Base-by-base conservation (phyloP, 2,888 invertebrate genomes). In the Terebella lapidaria region DNA sequence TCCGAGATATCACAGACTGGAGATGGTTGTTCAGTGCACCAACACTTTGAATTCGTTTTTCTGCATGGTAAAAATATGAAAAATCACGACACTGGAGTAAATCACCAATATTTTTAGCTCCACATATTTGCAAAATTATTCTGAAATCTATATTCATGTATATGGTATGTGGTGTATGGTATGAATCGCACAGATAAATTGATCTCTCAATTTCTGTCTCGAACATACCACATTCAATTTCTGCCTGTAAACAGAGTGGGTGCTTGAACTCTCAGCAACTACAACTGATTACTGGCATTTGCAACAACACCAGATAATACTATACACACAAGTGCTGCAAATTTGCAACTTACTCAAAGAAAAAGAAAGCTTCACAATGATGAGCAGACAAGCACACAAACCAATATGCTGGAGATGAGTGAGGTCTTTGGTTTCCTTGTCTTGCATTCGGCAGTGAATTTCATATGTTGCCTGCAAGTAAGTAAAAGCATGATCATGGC, bases 401-500 rank as follows among this genome's bases (percentile, higher is more conserved):
- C 75, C 72, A 47, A 73, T 62, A 18, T 68, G 52, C 58, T 69
- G 69, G 3, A 72, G 45, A 58, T 75, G 70, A 30, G 73, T 73
- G n/a, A 75, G 65, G 56, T 75, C 75, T 54, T 70, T 68, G 29
- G 72, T 74, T 62, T 75, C 75, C 56, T 71, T 72, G 57, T 74
- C 73, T 57, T 70, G 70, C 67, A 72, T 65, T 49, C 72, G 58
- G 22, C 65, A 62, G 58, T 73, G 72, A 26, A 75, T 71, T 51
- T 74, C 72, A 15, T 73, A 59, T 45, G 71, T 71, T 3, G 69
- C 62, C 75, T 75, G 64, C 2, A 68, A 67, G 20, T 52, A 24
- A 47, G 25, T 54, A 26, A 5, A 15, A 35, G 4, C 20, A 20
- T 5, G 5, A 15, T 20, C 10, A 10, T 5, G 10, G 3, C n/a